Percentiles rank a stretch among this genome's conserved stretches.
Conservation (phyloP, 2,113 vertebrate species). For the Donacobius atricapilla region DNA sequence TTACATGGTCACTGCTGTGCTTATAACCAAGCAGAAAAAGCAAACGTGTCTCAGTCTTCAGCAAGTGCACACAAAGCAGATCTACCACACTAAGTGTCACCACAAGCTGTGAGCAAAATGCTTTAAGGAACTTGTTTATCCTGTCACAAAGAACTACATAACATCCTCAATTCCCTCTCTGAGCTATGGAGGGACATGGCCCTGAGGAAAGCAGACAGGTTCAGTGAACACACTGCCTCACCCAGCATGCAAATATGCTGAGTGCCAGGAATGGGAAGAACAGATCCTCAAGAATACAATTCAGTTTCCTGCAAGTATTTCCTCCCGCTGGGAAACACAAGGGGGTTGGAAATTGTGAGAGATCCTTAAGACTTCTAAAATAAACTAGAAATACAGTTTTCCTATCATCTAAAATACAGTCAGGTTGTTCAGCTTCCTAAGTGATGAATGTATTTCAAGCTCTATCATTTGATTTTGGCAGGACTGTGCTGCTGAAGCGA, state of each 20-base stretch:
- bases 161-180: not conserved
- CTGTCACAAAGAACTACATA: fast-evolving
- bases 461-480: not conserved
- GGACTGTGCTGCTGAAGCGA: not conserved
- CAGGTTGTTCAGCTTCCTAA: not conserved
- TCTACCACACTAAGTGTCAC: not conserved
- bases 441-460: not conserved
- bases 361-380: not conserved
- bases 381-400: not conserved
- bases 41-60: not conserved
- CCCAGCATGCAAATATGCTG: not conserved
- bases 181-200: not conserved
- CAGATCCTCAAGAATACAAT: not conserved
- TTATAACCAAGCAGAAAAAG: not conserved
- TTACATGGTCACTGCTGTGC: not conserved
- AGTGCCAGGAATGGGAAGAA: not conserved
- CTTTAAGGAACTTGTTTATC: not conserved
- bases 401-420: not conserved
- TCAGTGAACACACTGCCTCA: not conserved
- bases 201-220: not conserved
- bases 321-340: not conserved
- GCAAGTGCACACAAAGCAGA: not conserved
- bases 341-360: not conserved
- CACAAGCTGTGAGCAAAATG: not conserved
- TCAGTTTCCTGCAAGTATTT: not conserved